phyloP scores from a whole-genome alignment of 2,888 invertebrate species.

The Parnassius orleans region DNA sequence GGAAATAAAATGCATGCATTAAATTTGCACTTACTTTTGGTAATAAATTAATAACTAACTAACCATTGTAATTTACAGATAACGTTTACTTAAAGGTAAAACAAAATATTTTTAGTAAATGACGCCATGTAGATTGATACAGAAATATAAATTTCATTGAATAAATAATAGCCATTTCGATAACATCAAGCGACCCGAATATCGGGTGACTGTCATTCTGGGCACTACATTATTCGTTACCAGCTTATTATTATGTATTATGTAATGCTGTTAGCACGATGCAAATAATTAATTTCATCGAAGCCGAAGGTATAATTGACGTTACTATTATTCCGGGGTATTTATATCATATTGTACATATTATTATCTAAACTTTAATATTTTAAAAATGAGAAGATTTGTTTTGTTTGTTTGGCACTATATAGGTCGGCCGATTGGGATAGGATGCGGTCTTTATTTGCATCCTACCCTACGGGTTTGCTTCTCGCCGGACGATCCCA shows the following conservation, averaged over 20 bases:
- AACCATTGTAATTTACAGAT: background rate
- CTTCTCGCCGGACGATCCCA: too few species aligned
- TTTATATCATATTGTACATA: too few species aligned
- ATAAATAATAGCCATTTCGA: slow-evolving; percentile 17
- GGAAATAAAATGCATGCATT: too few species aligned
- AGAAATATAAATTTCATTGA: slow-evolving; percentile 20
- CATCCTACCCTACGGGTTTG: too few species aligned
- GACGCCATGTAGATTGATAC: slow-evolving; percentile 5
- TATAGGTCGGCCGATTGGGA: too few species aligned
- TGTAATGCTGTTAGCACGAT: slow-evolving; percentile 3
- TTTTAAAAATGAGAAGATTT: too few species aligned
- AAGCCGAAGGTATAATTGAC: background rate
- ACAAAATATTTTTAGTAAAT: background rate
- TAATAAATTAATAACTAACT: too few species aligned
- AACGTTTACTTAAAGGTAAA: background rate
- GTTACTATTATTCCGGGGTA: background rate
- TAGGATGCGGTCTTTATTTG: too few species aligned
- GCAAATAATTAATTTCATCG: slow-evolving; percentile 9
- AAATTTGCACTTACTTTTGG: too few species aligned
- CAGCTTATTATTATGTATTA: slow-evolving; percentile 11
- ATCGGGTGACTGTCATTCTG: slow-evolving; percentile 13
- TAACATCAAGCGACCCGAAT: slow-evolving; percentile 6
- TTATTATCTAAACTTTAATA: too few species aligned
- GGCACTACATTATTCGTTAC: slow-evolving; percentile 13
- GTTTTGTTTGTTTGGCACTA: too few species aligned